These are phyloP conservation scores for Lophius americanus DNA, from an alignment of 2,797 vertebrate species.

Conservation along the genomic window DNA sequence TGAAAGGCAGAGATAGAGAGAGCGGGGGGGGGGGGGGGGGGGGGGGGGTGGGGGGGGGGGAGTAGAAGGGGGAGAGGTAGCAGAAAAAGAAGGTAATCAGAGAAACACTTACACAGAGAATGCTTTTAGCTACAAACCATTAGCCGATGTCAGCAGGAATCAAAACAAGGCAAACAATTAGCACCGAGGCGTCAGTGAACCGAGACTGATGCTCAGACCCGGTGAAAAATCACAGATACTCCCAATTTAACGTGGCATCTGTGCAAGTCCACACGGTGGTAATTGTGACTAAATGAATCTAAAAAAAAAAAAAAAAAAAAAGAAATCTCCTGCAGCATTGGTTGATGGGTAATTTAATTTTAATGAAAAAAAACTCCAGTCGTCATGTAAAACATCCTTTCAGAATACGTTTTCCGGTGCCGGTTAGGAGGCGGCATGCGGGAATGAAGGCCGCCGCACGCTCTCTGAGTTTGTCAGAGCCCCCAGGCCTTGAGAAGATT, in stretches of 20 bases:
- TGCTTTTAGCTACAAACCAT: slow-evolving; percentile 61
- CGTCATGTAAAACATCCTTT: slow-evolving; percentile 40
- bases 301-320: slow-evolving; percentile 35
- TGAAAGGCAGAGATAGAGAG: slow-evolving; percentile 78
- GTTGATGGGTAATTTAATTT: slow-evolving; percentile 63
- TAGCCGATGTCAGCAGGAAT: slow-evolving; percentile 57
- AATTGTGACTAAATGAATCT: slow-evolving; percentile 62
- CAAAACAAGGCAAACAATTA: slow-evolving; percentile 71
- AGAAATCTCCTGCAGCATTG: slow-evolving; percentile 50
- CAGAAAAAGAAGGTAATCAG: slow-evolving; percentile 37
- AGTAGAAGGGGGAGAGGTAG: not conserved
- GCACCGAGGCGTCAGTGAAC: slow-evolving; percentile 42
- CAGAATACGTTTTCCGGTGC: slow-evolving; percentile 48
- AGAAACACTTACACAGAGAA: slow-evolving; percentile 51
- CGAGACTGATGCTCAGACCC: slow-evolving; percentile 40
- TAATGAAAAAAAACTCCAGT: slow-evolving; percentile 52
- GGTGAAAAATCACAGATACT: slow-evolving; percentile 56
- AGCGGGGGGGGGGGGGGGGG: slow-evolving; percentile 20
- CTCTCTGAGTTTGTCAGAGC: slow-evolving; percentile 40
- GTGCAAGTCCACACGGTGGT: slow-evolving; percentile 29
- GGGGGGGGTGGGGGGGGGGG: slow-evolving; percentile 5
- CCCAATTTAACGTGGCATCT: slow-evolving; percentile 56
- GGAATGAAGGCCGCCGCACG: slow-evolving; percentile 31
- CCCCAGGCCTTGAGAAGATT: slow-evolving; percentile 43
- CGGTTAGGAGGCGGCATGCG: slow-evolving; percentile 26